Evolutionary conservation across 1,140 invertebrate species (phyloP).

Genomic region (Drosophila subobscura): DNA sequence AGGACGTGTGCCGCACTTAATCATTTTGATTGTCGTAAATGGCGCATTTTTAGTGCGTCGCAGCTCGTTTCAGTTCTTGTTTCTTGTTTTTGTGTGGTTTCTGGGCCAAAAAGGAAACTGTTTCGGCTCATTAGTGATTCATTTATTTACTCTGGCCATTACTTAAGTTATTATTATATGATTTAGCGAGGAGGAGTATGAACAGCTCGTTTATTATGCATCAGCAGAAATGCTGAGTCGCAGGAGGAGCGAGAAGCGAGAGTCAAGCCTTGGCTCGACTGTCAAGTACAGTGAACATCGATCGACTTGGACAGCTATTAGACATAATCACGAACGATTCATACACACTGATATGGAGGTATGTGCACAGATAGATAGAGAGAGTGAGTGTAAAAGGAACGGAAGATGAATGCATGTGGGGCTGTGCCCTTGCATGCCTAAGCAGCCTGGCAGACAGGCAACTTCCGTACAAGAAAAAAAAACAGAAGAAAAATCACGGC

Average conservation of each 20-base stretch:
- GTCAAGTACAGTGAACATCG: conserved; percentile 77
- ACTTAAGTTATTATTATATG: conserved; percentile 68
- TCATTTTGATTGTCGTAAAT: conserved; percentile 82
- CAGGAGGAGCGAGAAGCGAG: background rate
- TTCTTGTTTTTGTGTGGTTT: conserved; percentile 11
- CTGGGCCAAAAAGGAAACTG: conserved; percentile 41
- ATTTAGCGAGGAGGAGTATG: conserved; percentile 56
- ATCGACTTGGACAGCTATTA: conserved; percentile 83
- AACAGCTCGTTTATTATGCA: conserved; percentile 58
- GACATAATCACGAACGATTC: conserved; percentile 77
- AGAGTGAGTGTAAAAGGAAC: background rate
- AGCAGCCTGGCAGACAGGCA: conserved; percentile 53
- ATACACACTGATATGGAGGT: conserved; percentile 35
- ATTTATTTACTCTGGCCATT: conserved; percentile 63
- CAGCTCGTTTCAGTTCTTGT: conserved; percentile 23
- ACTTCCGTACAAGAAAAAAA: conserved; percentile 51
- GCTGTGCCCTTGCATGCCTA: conserved; percentile 60
- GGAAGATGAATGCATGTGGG: conserved; percentile 36
- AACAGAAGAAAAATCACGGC: conserved; percentile 38
- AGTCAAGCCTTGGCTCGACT: conserved; percentile 17
- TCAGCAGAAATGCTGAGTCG: conserved; percentile 31
- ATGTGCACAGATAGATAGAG: background rate
- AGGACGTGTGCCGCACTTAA: conserved; percentile 59
- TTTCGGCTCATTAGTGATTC: conserved; percentile 75
- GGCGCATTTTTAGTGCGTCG: conserved; percentile 62